Evolutionary conservation across 2,113 vertebrate genomes (phyloP), one percentile per base, ranked within the genome.

Genomic region (Trichomycterus rosablanca): DNA sequence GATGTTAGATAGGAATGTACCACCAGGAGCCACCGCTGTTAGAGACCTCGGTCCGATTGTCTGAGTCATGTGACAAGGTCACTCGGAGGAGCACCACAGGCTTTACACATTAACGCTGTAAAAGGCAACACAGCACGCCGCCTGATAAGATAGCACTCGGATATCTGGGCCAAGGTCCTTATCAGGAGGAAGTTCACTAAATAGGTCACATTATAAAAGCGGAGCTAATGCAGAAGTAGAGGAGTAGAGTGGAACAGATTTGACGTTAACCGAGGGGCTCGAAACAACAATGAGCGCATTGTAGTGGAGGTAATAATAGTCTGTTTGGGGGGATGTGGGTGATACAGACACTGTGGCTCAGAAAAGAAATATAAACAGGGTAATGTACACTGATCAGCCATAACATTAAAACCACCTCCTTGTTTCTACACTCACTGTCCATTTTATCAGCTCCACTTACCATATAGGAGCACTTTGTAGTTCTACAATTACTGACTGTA

Each of bases 71-170:
- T n/a, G 52, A 43, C 43, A 23, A 34, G 51, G 63, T 73, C 60
- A n/a, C n/a, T n/a, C n/a, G n/a, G n/a, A n/a, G 22, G 18, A 43
- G 19, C 39, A 6, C 8, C 9, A 18, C 51, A 30, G 20, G 37
- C 68, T 58, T 60, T 12, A 22, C 15, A 66, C 34, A 55, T 63
- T 30, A 66, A 20, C 32, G 32, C 58, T 71, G 48, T 66, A 74
- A 69, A 74, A 64, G 54, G 68, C 49, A 53, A 57, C 6, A 19
- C 18, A 58, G 61, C 18, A 46, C 24, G 8, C 30, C 2, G 52
- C 23, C 9, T 55, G 68, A 76, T 76, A 76, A 76, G 53, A 59
- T 11, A 26, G 28, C 20, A 37, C 16, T 50, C 37, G 1, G 45
- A 52, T 52, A 48, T 20, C 60, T 56, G 24, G 5, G 26, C 48